Percentiles rank a stretch among this genome's conserved stretches.
These are phyloP conservation scores for Solea solea DNA, from an alignment of 2,113 vertebrate genomes.

Conservation along the genomic window DNA sequence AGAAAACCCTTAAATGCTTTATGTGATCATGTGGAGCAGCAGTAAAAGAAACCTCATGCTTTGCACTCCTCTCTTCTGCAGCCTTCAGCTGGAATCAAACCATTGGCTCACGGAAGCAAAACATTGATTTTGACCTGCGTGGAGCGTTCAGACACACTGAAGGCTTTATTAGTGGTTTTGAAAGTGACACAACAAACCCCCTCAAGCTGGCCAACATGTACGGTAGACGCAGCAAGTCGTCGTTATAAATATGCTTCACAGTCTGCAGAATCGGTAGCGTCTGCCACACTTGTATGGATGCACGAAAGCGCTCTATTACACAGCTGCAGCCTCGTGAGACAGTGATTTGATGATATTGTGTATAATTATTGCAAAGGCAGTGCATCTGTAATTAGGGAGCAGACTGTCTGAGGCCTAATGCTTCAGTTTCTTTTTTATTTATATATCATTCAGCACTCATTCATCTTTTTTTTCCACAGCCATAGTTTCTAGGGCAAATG, in stretches of 20 bases:
- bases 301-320: constrained; percentile 1
- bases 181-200: constrained; percentile 17
- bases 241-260: constrained; percentile 21
- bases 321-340: constrained; percentile 10
- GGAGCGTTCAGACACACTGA: neutral
- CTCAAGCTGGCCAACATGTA: constrained; percentile 4
- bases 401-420: constrained; percentile 47
- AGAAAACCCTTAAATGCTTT: constrained; percentile 68
- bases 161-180: constrained; percentile 15
- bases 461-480: constrained; percentile 72
- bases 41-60: constrained; percentile 50
- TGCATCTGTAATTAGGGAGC: constrained; percentile 48
- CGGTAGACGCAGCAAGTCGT: constrained; percentile 12
- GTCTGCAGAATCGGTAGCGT: constrained; percentile 15
- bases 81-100: constrained; percentile 52
- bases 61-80: constrained; percentile 2
- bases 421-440: constrained; percentile 39
- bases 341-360: constrained; percentile 24
- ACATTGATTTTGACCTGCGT: constrained; percentile 18
- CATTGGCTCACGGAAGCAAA: constrained; percentile 24
- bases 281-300: constrained; percentile 15
- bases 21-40: constrained; percentile 41
- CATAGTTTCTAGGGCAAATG: constrained; percentile 78
- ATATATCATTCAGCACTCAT: constrained; percentile 62
- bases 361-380: constrained; percentile 16